Conservation (phyloP, 1,140 invertebrate genomes). For the Musca domestica region DNA sequence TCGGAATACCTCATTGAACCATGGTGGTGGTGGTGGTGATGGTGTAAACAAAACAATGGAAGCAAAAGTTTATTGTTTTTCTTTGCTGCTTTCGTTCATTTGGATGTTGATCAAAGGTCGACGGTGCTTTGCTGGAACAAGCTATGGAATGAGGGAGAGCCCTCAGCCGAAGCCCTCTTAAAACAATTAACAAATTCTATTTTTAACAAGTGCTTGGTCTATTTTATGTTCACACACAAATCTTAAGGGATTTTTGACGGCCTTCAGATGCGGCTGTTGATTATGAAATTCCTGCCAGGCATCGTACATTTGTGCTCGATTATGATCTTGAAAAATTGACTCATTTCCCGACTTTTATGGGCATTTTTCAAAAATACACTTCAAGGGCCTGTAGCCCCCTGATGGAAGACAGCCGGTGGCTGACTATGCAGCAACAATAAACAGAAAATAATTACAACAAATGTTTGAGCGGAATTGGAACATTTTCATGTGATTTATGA, state of each 20-base stretch:
- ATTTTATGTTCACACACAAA: background rate
- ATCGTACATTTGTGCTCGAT: background rate
- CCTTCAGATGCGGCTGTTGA: background rate
- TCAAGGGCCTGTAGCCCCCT: slow-evolving; percentile 9
- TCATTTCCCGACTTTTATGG: slow-evolving; percentile 3
- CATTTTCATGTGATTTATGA: slow-evolving; percentile 5
- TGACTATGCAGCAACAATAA: background rate
- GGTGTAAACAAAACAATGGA: background rate
- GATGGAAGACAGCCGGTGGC: background rate
- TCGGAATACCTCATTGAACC: no score
- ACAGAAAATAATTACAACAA: no score
- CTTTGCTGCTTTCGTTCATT: background rate
- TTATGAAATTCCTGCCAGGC: slow-evolving; percentile 4
- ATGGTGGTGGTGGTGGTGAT: no score
- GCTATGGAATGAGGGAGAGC: background rate
- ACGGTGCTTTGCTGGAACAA: no score
- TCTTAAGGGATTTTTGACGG: background rate
- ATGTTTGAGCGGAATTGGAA: no score
- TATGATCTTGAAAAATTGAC: slow-evolving; percentile 18
- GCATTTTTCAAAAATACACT: background rate
- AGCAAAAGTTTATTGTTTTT: background rate
- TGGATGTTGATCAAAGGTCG: background rate
- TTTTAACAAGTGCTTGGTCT: background rate
- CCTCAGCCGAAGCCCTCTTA: background rate
- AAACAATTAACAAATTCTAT: slow-evolving; percentile 14